phyloP scores from a whole-genome alignment of 2,888 invertebrate genomes.

The Erannis defoliaria region DNA sequence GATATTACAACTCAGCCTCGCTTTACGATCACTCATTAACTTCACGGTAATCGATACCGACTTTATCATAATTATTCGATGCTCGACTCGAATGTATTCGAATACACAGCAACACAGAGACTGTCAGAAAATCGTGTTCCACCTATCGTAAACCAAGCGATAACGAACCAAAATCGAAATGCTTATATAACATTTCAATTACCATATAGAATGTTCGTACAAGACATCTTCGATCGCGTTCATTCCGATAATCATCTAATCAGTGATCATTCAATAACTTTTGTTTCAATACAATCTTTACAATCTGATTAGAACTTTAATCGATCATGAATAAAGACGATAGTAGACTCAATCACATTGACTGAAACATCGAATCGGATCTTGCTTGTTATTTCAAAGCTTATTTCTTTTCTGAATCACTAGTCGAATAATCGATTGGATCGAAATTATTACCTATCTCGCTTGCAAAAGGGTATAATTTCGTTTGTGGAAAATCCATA shows the following conservation, averaged over 20 bases:
- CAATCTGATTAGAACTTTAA: conserved; percentile 59
- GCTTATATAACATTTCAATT: conserved; percentile 84
- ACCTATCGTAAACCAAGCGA: conserved; percentile 69
- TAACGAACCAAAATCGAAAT: conserved; percentile 76
- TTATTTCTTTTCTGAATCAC: conserved; percentile 66
- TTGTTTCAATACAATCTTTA: conserved; percentile 66
- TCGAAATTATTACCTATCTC: conserved; percentile 60
- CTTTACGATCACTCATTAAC: conserved; percentile 66
- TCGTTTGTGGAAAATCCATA: conserved; percentile 38
- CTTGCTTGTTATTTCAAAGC: conserved; percentile 73
- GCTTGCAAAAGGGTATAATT: conserved; percentile 53
- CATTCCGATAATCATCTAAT: conserved; percentile 85
- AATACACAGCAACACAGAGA: conserved; percentile 47
- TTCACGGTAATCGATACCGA: conserved; percentile 71
- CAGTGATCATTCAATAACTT: conserved; percentile 83
- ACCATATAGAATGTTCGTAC: conserved; percentile 83
- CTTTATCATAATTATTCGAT: conserved; percentile 71
- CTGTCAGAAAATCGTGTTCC: conserved; percentile 53
- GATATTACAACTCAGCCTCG: conserved; percentile 32
- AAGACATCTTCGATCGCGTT: conserved; percentile 72
- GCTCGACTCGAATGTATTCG: conserved; percentile 33
- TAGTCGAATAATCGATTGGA: conserved; percentile 52
- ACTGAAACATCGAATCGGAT: conserved; percentile 70
- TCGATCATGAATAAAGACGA: conserved; percentile 57
- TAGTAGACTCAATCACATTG: conserved; percentile 54